A percentile compares a stretch with the other conserved stretches of the same genome.
Conservation (phyloP, 2,113 vertebrate species). For the Malurus alboscapulatus region DNA sequence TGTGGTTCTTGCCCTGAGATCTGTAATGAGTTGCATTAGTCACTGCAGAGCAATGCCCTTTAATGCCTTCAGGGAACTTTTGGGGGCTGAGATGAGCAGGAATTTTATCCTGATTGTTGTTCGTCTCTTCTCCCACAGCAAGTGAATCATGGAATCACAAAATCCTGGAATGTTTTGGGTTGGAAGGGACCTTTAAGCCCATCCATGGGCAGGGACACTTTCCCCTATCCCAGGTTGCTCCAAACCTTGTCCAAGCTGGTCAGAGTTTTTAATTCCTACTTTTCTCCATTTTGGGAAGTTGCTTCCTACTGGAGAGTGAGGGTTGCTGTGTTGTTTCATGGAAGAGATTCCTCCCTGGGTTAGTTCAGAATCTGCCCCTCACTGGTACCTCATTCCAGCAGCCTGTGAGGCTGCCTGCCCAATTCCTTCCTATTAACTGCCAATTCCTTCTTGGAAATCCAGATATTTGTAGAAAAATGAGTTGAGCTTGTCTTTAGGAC, state of each 20-base stretch:
- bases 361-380: neutral
- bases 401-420: neutral
- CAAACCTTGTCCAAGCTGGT: neutral
- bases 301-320: neutral
- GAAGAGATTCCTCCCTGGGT: neutral
- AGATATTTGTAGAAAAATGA: neutral
- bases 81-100: neutral
- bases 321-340: neutral
- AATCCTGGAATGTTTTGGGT: neutral
- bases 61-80: neutral
- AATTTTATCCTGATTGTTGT: neutral
- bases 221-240: neutral
- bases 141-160: neutral
- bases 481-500: neutral
- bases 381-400: fast-evolving
- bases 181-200: neutral
- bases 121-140: neutral
- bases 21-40: neutral
- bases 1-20: neutral
- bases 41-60: neutral
- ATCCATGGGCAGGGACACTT: neutral
- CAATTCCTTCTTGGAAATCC: neutral
- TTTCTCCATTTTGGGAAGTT: neutral
- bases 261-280: neutral
- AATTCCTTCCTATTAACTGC: neutral